Conservation (phyloP, 1,140 invertebrate species). For the Muscidifurax raptorellus region DNA sequence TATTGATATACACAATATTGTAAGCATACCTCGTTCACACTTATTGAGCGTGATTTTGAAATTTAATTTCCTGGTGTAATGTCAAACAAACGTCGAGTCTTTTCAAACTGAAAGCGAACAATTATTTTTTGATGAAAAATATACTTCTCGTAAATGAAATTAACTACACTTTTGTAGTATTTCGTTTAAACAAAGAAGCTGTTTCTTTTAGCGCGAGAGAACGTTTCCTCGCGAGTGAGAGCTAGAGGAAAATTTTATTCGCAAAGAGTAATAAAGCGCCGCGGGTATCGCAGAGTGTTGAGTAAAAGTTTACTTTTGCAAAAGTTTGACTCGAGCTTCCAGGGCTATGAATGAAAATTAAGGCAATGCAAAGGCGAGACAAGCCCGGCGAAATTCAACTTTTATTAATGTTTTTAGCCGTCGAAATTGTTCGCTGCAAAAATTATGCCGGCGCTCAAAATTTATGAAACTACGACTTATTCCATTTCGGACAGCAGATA, state of each 20-base stretch:
- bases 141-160: background rate
- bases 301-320: constrained; percentile 44
- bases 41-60: too few relatives aligned
- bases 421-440: background rate
- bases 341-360: constrained; percentile 50
- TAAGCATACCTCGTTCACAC: too few relatives aligned
- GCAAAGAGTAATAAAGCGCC: constrained; percentile 41
- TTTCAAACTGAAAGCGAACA: too few relatives aligned
- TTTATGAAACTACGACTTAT: background rate
- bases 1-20: too few relatives aligned
- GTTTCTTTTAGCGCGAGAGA: constrained; percentile 10
- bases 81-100: too few relatives aligned
- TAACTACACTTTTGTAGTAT: background rate
- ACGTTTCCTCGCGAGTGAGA: background rate
- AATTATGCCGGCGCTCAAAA: background rate
- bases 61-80: too few relatives aligned
- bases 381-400: constrained; percentile 33
- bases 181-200: constrained; percentile 18
- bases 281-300: constrained; percentile 30
- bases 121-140: background rate
- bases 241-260: constrained; percentile 41
- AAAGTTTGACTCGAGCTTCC: constrained; percentile 39
- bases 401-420: constrained; percentile 36
- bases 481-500: background rate
- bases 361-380: constrained; percentile 35